phyloP scores from a whole-genome alignment of 2,797 vertebrate species.

The Trematomus bernacchii region DNA sequence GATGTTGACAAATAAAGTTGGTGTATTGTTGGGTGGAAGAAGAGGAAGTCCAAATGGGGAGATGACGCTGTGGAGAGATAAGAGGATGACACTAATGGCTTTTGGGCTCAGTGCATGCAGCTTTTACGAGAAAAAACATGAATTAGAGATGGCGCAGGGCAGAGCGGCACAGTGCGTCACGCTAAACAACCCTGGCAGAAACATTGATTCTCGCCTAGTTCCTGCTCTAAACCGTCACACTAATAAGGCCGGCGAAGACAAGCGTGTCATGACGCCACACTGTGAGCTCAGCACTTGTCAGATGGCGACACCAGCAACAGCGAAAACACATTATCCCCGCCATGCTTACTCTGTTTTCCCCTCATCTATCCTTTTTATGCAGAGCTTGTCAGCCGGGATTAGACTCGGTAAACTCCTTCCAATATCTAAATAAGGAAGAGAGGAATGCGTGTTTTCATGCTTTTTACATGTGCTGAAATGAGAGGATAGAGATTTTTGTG shows the following conservation, averaged over 20 bases:
- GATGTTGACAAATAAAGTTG: constrained; percentile 9
- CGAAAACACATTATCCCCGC: constrained; percentile 71
- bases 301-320: constrained; percentile 60
- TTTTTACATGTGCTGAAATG: constrained; percentile 22
- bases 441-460: constrained; percentile 40
- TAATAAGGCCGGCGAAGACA: constrained; percentile 58
- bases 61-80: constrained; percentile 29
- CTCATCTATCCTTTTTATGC: constrained; percentile 44
- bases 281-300: constrained; percentile 58
- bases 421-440: constrained; percentile 1
- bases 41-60: constrained; percentile 28
- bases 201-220: constrained; percentile 76
- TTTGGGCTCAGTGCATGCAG: constrained; percentile 60
- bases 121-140: constrained; percentile 73
- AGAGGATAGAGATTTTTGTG: constrained; percentile 31
- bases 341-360: constrained; percentile 44
- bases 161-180: constrained; percentile 63
- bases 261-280: constrained; percentile 54
- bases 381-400: constrained; percentile 49
- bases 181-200: constrained; percentile 79
- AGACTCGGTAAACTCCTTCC: constrained; percentile 25
- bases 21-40: constrained; percentile 4
- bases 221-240: constrained; percentile 49
- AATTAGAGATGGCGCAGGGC: constrained; percentile 79
- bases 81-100: constrained; percentile 75